Base-by-base conservation (phyloP, 1,140 invertebrate species). In the Apis florea region DNA sequence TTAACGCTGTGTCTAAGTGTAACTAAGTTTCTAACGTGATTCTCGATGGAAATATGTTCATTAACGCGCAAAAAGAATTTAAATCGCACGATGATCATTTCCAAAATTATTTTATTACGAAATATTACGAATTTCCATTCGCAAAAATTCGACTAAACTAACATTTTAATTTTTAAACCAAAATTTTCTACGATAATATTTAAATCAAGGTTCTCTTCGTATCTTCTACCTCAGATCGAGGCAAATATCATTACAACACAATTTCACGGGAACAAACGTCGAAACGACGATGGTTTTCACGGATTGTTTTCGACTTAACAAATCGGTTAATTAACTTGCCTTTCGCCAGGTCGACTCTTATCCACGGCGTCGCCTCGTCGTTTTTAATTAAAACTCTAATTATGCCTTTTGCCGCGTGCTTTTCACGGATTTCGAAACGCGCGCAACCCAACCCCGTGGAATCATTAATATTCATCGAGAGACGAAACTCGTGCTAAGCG, bases 301-400 rank as follows among this genome's bases (percentile, higher is more conserved):
- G 31, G 58, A 54, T 66, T 49, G 31, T 47, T 78, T 47, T 75
- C 31, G 54, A 61, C n/a, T 63, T 78, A 64, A 73, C 74, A 64
- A 79, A 75, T 15, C 53, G 70, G 40, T 78, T 51, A 85, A 86
- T 85, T 80, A 78, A 78, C 72, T 72, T 78, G 6, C 82, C 66
- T 66, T 63, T 73, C 59, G 51, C 59, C 68, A 53, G 67, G 31
- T 21, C 78, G 61, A 59, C 31, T 82, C 79, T 85, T 85, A 80
- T 74, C 68, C 58, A 26, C 53, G 76, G 49, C 59, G 21, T 31
- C 63, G 63, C 61, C 49, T 58, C 56, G 59, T 67, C 83, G 82
- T 69, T 74, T 66, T 74, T 82, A 85, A 86, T 86, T 82, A 82
- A 56, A 68, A 49, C 49, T 24, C 54, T 58, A 72, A 85, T 82